Evolutionary conservation across 2,888 invertebrate genomes (phyloP).

Genomic region (Microctonus aethiopoides): DNA sequence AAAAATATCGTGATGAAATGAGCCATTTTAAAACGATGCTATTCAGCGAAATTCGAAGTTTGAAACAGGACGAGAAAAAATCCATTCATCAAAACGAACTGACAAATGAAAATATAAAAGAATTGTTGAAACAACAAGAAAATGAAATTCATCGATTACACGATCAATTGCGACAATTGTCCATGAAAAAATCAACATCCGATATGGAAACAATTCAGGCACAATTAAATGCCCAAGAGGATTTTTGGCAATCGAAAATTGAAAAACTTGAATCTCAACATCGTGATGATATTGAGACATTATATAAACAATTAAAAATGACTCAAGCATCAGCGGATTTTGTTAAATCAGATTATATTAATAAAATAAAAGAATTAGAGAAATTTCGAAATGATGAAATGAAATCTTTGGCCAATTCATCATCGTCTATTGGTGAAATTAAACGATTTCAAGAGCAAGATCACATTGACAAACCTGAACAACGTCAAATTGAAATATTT

Average conservation of each 20-base stretch:
- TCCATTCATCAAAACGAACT: conserved; percentile 54
- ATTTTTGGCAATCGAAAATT: conserved; percentile 61
- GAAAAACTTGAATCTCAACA: conserved; percentile 58
- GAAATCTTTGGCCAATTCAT: conserved; percentile 50
- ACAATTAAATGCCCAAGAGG: conserved; percentile 57
- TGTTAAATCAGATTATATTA: conserved; percentile 56
- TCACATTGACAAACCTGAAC: conserved; percentile 37
- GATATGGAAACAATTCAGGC: conserved; percentile 55
- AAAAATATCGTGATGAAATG: conserved; percentile 56
- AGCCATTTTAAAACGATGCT: conserved; percentile 53
- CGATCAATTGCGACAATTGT: conserved; percentile 66
- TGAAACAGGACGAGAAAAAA: conserved; percentile 26
- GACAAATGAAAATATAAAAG: conserved; percentile 66
- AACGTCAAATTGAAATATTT: conserved; percentile 6
- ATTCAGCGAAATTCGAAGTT: conserved; percentile 58
- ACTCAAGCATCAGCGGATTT: conserved; percentile 53
- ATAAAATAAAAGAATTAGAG: conserved; percentile 56
- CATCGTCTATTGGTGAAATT: conserved; percentile 51
- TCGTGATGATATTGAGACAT: conserved; percentile 56
- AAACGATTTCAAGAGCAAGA: not conserved
- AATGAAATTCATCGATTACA: conserved; percentile 69
- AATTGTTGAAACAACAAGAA: conserved; percentile 70
- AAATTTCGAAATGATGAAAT: conserved; percentile 24
- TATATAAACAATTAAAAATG: conserved; percentile 55
- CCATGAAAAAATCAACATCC: conserved; percentile 47